These are phyloP conservation scores for Zaprionus ornatus DNA, from an alignment of 1,140 invertebrate species.

Conservation along the genomic window DNA sequence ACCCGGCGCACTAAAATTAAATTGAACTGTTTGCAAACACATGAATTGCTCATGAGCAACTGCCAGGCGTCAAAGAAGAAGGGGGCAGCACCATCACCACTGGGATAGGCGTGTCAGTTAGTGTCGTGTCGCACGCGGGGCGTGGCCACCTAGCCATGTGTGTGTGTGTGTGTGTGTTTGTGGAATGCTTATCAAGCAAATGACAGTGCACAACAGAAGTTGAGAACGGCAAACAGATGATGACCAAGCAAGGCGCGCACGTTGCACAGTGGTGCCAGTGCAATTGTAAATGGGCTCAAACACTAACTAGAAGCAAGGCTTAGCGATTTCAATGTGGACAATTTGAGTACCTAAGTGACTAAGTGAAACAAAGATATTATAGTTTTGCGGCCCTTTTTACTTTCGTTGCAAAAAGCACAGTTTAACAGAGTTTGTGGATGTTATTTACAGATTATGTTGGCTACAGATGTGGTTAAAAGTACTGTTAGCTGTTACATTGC, in stretches of 20 bases:
- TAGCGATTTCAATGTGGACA: too few relatives aligned
- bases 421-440: too few relatives aligned
- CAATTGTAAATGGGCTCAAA: background rate
- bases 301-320: too few relatives aligned
- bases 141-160: conserved; percentile 40
- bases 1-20: conserved; percentile 78
- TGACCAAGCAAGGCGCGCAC: conserved; percentile 71
- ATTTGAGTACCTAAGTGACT: too few relatives aligned
- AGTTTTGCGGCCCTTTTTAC: too few relatives aligned
- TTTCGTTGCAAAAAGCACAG: too few relatives aligned
- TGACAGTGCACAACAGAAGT: conserved; percentile 73
- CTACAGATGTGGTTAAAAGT: too few relatives aligned
- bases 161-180: conserved; percentile 36
- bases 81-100: background rate
- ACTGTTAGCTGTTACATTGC: too few relatives aligned
- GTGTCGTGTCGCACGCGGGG: conserved; percentile 54
- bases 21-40: conserved; percentile 81
- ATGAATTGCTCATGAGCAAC: conserved; percentile 77
- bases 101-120: conserved; percentile 52
- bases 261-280: conserved; percentile 41
- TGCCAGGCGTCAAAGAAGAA: conserved; percentile 16
- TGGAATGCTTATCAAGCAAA: conserved; percentile 71
- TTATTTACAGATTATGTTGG: too few relatives aligned
- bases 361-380: too few relatives aligned
- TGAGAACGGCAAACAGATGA: conserved; percentile 63